Evolutionary conservation across 2,113 vertebrate species (phyloP).

Genomic region (Daboia siamensis): DNA sequence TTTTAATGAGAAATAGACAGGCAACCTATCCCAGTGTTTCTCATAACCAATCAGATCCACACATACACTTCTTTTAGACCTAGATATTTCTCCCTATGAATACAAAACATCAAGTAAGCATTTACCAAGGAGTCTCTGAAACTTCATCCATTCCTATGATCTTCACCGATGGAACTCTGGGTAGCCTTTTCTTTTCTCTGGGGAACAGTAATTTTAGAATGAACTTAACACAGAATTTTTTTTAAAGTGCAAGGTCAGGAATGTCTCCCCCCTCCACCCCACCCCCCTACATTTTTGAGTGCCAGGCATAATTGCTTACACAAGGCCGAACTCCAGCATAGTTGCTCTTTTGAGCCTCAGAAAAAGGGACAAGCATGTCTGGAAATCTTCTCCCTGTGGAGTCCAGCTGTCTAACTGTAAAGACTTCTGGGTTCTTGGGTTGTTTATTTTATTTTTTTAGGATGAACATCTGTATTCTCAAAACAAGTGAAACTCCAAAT

Average conservation of each 20-base stretch:
- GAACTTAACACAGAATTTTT: conserved; percentile 15
- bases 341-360: conserved; percentile 11
- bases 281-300: conserved; percentile 21
- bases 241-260: conserved; percentile 27
- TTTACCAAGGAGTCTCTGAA: background rate
- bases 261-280: conserved; percentile 1
- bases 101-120: background rate
- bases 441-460: background rate
- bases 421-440: background rate
- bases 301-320: conserved; percentile 27
- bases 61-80: background rate
- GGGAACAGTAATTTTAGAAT: conserved; percentile 21
- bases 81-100: background rate
- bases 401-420: conserved; percentile 16
- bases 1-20: background rate
- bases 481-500: background rate
- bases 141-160: background rate
- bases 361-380: conserved; percentile 16
- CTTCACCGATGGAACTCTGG: background rate
- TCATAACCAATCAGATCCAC: background rate
- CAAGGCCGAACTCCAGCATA: conserved; percentile 8
- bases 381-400: conserved; percentile 24
- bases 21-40: too few relatives aligned
- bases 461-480: background rate
- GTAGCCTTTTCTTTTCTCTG: background rate